Percentiles rank a stretch among this genome's conserved stretches.
These are phyloP conservation scores for Vipera latastei DNA, from an alignment of 2,797 vertebrate genomes.

Conservation along the genomic window DNA sequence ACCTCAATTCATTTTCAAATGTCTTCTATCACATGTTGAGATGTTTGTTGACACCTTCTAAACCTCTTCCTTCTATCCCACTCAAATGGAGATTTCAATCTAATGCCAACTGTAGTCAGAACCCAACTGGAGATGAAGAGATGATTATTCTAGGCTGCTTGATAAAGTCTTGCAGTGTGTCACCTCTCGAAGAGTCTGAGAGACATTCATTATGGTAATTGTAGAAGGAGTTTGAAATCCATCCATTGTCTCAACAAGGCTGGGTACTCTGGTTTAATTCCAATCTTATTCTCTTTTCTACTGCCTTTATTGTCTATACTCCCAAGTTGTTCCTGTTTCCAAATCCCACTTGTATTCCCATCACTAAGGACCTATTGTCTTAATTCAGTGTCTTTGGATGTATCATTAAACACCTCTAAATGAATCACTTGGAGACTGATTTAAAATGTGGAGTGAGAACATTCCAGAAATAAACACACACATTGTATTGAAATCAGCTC, in stretches of 20 bases:
- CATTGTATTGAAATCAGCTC: not conserved
- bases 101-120: not conserved
- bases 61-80: not conserved
- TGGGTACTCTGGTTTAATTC: not conserved
- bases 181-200: not conserved
- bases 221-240: not conserved
- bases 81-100: not conserved
- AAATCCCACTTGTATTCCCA: not conserved
- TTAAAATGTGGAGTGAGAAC: not conserved
- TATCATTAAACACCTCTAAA: not conserved
- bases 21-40: not conserved
- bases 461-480: not conserved
- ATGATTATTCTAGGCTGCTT: not conserved
- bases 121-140: not conserved
- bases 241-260: not conserved
- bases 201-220: not conserved
- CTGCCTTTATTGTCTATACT: not conserved
- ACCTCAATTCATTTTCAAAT: not conserved
- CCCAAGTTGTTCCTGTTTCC: not conserved
- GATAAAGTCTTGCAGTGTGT: not conserved
- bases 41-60: not conserved
- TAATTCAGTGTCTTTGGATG: not conserved
- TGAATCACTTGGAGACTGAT: not conserved
- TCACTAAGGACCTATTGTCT: not conserved
- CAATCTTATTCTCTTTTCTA: not conserved